phyloP scores from a whole-genome alignment of 2,888 invertebrate species.

The Melanophora roralis region DNA sequence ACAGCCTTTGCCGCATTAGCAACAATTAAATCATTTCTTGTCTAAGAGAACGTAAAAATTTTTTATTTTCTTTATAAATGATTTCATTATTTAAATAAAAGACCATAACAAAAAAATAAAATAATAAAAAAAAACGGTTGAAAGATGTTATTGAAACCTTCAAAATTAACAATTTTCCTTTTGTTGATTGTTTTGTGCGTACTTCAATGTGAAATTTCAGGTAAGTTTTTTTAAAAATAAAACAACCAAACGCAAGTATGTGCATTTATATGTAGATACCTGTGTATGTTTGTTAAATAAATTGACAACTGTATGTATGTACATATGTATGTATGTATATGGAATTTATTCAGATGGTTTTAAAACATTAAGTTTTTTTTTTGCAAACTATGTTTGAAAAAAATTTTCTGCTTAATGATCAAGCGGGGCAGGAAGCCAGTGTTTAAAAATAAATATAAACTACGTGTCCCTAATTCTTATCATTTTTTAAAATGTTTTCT shows the following conservation, averaged over 20 bases:
- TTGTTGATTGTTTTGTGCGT: conserved; percentile 61
- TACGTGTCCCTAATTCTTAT: conserved; percentile 47
- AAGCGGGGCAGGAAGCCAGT: no score
- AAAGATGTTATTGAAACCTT: conserved; percentile 53
- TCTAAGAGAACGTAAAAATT: not conserved
- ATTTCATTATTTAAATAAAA: conserved; percentile 5
- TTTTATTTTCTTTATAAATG: conserved; percentile 5
- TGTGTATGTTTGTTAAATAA: no score
- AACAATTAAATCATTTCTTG: conserved; percentile 37
- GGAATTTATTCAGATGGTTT: no score
- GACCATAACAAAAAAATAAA: conserved; percentile 6
- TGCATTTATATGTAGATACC: no score
- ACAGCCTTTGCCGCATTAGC: conserved; percentile 49
- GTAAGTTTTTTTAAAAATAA: conserved; percentile 63
- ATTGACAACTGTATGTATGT: no score
- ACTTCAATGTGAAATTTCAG: conserved; percentile 70
- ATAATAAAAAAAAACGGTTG: conserved; percentile 7
- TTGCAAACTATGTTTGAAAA: no score
- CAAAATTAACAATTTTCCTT: conserved; percentile 34
- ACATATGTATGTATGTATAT: no score
- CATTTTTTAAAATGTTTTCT: conserved; percentile 1
- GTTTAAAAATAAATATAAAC: not conserved
- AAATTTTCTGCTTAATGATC: no score
- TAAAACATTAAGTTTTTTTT: no score
- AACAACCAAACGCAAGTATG: not conserved